Evolutionary conservation across 1,140 invertebrate species (phyloP), one percentile per base, ranked within the genome.

Genomic region (Saccostrea cuccullata): DNA sequence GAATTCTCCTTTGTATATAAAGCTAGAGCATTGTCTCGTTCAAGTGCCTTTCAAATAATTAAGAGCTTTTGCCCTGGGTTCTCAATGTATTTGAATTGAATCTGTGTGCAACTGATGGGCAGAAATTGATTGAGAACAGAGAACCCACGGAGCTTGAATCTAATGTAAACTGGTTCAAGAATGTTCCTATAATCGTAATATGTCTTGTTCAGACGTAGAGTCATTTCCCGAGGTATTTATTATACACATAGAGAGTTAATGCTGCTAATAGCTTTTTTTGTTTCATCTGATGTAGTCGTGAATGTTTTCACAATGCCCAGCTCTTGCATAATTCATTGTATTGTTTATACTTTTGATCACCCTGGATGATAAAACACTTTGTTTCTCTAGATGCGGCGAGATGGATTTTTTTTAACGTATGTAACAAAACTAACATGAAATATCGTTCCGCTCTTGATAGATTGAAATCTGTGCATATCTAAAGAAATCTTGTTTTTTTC

Each of bases 261-360:
- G 70, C 26, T 77, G 70, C 70, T 77, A 77, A 77, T 77, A 77
- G 70, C 30, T 77, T 77, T 60, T 73, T 77, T 26, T 77, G 70
- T 77, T 77, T 77, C 70, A 77, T 77, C 70, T 77, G 70, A 77
- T 77, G 30, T 0, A 77, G 70, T 36, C 26, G 26, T 77, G 47
- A 30, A 77, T 77, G 70, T 77, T 77, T 77, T 77, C 70, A 30
- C 70, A 77, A 30, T 77, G 70, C 60, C 20, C 60, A 4, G 26
- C 70, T 77, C 70, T 77, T 77, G 70, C 70, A 77, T 77, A 77
- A 77, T 77, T 77, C 70, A 77, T 77, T 26, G 26, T 77, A 30
- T 77, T 77, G 70, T 77, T 77, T 77, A 77, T 77, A 77, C 23
- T 15, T 64, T 64, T 64, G 58, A 47, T 67, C 20, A 67, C 60